Conservation (phyloP, 2,888 invertebrate genomes). For the Drosophila phalerata region DNA sequence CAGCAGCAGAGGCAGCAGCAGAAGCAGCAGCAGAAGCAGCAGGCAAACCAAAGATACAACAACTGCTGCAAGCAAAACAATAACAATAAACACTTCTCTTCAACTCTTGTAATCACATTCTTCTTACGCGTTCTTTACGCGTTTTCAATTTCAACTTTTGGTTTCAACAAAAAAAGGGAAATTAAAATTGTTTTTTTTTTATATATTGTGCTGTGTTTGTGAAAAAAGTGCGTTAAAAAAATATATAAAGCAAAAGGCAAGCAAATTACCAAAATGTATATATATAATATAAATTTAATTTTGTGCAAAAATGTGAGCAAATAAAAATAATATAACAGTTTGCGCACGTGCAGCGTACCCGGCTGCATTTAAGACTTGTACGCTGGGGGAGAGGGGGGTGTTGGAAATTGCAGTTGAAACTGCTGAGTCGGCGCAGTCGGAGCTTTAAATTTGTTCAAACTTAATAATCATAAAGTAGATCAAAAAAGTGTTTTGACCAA, state of each 20-base stretch:
- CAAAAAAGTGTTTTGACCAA: too few species aligned
- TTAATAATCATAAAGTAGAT: not conserved
- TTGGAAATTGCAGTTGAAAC: constrained; percentile 10
- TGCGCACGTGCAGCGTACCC: constrained; percentile 64
- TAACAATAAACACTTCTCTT: constrained; percentile 38
- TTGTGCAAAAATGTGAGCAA: constrained; percentile 1
- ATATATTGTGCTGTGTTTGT: constrained; percentile 22
- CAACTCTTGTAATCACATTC: constrained; percentile 29
- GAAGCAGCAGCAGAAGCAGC: not conserved
- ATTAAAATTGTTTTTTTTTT: constrained; percentile 7
- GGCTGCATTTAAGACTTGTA: constrained; percentile 9
- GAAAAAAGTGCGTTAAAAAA: constrained; percentile 11
- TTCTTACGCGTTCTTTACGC: constrained; percentile 15
- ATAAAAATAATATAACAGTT: not conserved
- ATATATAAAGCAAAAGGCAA: constrained; percentile 42
- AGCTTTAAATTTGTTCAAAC: not conserved
- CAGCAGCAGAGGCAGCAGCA: constrained; percentile 7
- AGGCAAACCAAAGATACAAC: constrained; percentile 39
- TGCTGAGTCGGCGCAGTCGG: constrained; percentile 56
- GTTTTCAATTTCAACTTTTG: not conserved
- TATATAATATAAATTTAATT: constrained; percentile 5
- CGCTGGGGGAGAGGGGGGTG: not conserved
- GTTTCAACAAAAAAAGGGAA: constrained; percentile 2
- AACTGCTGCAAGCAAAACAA: constrained; percentile 35
- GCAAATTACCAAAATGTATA: constrained; percentile 27